phyloP scores from a whole-genome alignment of 1,140 invertebrate genomes.

The Colletes gigas region DNA sequence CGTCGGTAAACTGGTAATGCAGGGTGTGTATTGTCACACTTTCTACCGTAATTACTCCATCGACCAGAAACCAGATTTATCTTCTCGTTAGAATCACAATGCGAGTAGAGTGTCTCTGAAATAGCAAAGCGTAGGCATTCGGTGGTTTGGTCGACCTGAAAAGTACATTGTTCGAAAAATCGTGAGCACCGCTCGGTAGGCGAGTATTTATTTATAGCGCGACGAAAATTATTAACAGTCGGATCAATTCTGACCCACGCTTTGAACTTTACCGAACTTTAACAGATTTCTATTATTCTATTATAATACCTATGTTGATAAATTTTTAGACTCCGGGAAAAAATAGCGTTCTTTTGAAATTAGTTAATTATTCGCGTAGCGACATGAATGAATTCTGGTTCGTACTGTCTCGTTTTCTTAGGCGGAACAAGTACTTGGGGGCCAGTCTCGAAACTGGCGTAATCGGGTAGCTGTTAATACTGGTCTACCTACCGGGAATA shows the following conservation, averaged over 20 bases:
- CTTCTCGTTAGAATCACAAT: neutral
- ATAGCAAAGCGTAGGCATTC: neutral
- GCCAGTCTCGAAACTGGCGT: neutral
- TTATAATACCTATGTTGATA: no score
- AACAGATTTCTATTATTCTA: no score
- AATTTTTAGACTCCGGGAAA: no score
- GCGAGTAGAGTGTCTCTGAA: neutral
- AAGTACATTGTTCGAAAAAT: neutral
- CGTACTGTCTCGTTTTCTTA: neutral
- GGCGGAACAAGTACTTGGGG: neutral
- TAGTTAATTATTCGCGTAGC: no score
- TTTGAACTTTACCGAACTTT: no score
- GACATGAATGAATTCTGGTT: no score
- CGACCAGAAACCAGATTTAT: constrained; percentile 8
- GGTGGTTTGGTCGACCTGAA: neutral
- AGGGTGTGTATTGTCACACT: constrained; percentile 12
- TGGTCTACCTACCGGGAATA: constrained; percentile 57
- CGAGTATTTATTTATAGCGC: neutral
- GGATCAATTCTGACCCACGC: no score
- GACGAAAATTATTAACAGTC: neutral
- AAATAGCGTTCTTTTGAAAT: no score
- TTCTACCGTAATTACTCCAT: constrained; percentile 30
- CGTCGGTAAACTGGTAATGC: neutral
- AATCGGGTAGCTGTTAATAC: constrained; percentile 60
- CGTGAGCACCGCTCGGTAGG: neutral